Evolutionary conservation across 2,113 vertebrate genomes (phyloP).

Genomic region (Pygathrix nemaeus): DNA sequence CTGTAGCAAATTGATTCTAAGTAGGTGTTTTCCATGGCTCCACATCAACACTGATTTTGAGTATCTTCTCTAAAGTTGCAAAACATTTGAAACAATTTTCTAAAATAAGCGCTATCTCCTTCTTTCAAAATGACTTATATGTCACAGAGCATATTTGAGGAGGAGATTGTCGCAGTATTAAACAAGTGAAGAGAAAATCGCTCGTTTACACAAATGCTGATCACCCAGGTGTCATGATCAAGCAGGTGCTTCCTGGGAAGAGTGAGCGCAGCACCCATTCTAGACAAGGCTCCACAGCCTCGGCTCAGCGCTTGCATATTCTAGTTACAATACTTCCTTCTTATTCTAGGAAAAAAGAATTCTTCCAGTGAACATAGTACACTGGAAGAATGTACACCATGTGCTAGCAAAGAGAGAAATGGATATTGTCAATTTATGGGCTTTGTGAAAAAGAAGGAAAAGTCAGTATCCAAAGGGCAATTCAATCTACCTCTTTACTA

Average conservation of each 20-base stretch:
- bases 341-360: background rate
- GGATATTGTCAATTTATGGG: background rate
- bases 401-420: background rate
- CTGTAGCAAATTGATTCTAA: background rate
- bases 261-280: accelerated
- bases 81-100: background rate
- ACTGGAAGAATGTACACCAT: no score
- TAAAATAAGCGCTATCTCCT: background rate
- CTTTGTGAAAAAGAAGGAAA: background rate
- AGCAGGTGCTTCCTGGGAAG: background rate
- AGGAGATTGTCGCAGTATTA: background rate
- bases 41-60: background rate
- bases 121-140: background rate
- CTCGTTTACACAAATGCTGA: background rate
- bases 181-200: background rate
- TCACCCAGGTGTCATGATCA: accelerated
- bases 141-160: background rate
- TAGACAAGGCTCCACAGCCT: background rate
- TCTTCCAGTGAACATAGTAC: background rate
- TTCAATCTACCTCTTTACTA: background rate
- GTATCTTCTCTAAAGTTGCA: background rate
- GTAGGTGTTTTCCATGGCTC: background rate
- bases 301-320: background rate
- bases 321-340: background rate
- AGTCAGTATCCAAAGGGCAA: background rate